Evolutionary conservation across 2,113 vertebrate genomes (phyloP).

Genomic region (Archilochus colubris): DNA sequence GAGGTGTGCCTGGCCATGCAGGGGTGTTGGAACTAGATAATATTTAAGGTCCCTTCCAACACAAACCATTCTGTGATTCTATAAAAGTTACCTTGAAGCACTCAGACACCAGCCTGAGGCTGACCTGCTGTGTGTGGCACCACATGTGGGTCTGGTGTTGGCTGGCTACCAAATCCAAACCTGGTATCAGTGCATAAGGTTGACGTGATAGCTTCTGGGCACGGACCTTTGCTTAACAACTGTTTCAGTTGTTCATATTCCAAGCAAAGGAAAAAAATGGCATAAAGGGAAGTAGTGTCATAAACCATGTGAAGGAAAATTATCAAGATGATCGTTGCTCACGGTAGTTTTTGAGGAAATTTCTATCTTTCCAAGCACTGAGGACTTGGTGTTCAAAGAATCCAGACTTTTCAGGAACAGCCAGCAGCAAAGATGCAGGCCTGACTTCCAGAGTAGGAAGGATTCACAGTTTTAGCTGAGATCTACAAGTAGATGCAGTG

Average conservation of each 20-base stretch:
- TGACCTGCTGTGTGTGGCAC: accelerated
- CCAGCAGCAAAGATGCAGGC: accelerated
- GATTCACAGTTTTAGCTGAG: background rate
- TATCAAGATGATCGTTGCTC: accelerated
- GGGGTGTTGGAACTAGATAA: no score
- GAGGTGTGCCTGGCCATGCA: no score
- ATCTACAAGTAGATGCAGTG: background rate
- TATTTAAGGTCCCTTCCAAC: no score
- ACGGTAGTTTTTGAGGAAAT: background rate
- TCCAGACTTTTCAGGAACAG: background rate
- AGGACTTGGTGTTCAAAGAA: background rate
- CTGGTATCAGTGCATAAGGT: accelerated
- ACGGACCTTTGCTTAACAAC: accelerated
- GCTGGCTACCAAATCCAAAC: background rate
- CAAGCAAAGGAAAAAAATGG: background rate
- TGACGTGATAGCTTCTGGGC: accelerated
- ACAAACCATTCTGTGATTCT: no score
- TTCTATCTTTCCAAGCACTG: no score
- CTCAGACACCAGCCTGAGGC: accelerated
- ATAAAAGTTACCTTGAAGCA: background rate
- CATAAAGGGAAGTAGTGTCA: background rate
- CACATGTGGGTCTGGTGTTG: accelerated
- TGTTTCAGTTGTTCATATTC: background rate
- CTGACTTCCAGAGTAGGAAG: background rate
- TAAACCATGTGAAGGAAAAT: background rate